Base-by-base conservation (phyloP, 2,113 vertebrate species). In the Camelus dromedarius region DNA sequence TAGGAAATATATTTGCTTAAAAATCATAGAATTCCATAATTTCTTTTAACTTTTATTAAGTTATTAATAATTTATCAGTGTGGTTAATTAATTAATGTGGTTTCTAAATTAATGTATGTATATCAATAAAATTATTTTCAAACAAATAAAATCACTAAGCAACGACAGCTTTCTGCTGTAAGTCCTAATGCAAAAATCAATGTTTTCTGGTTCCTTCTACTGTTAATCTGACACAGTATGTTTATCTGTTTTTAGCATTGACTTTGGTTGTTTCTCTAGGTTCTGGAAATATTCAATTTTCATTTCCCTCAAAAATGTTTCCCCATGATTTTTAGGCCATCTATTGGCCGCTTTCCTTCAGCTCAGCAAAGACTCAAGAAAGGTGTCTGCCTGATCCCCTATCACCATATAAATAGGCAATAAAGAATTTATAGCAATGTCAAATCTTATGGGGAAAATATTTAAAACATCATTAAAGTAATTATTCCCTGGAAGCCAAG, bases 381-480 rank as follows among this genome's bases (percentile, higher is more conserved):
- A 54, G 95, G 89, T 70, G 86, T 95, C 95, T 96, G 91, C 93
- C 60, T 98, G 96, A 98, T 89, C 93, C 96, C 77, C 92, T 94
- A 58, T 97, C 86, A 95, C 96, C 87, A 95, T 86, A 96, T 97
- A 97, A 98, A 95, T 69, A 88, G 38, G 96, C 89, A 97, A 95
- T 97, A 98, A 96, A 98, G 93, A 96, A 94, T 97, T 96, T 97
- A 97, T 64, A 95, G 28, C 85, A 90, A 97, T 77, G 89, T 93
- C 91, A 95, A 79, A 93, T 87, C 95, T 95, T 96, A 92, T 5
- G 79, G 93, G 82, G 42, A 93, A 98, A 96, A 96, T 96, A 96
- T 96, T 96, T 95, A 96, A 95, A 98, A 94, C 81, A 96, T 96
- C 88, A 94, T 97, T 91, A 97, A 98, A 98, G 67, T 95, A 97